Evolutionary conservation across 2,113 vertebrate species (phyloP), one percentile per base, ranked within the genome.

Genomic region (Uropsilus gracilis): DNA sequence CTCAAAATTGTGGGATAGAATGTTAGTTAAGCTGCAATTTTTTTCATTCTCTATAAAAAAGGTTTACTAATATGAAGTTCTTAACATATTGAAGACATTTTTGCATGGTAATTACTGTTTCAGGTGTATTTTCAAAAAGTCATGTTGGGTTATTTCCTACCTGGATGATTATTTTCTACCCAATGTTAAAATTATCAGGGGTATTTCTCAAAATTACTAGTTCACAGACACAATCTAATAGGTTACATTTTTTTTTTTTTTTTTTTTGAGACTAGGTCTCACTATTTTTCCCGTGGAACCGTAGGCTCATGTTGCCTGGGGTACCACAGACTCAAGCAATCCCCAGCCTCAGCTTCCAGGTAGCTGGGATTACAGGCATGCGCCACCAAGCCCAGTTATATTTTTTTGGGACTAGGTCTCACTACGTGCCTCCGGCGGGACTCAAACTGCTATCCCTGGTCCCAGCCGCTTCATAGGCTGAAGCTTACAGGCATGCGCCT

Each of bases 1-100:
- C 72, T 28, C 55, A 73, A 20, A 80, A 75, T 28, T 57, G 26
- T 95, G 44, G 13, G 86, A 20, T 59, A 68, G 42, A 20, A 64
- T 76, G 9, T 64, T 55, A 46, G 13, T 68, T 42, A 32, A 30
- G 3, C 53, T 76, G 48, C 85, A n/a, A 75, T 90, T 7, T 92
- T 75, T 92, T 64, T n/a, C 8, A 63, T 64, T 34, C 71, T 82
- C 26, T 61, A 1, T 57, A 68, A 68, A 85, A 92, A 77, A 77
- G 68, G 12, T 77, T 82, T 86, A 61, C 6, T 76, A 42, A 57
- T 72, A 46, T 88, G 26, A 83, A 63, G 24, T 44, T 92, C 28
- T 89, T 86, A 39, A 91, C 2, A 17, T 71, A 91, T n/a, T 93
- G 80, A 89, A 83, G 18, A 39, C 18, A 4, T 86, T 34, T 94